These are phyloP conservation scores for Zingel zingel DNA, from an alignment of 2,113 vertebrate species.

Conservation along the genomic window DNA sequence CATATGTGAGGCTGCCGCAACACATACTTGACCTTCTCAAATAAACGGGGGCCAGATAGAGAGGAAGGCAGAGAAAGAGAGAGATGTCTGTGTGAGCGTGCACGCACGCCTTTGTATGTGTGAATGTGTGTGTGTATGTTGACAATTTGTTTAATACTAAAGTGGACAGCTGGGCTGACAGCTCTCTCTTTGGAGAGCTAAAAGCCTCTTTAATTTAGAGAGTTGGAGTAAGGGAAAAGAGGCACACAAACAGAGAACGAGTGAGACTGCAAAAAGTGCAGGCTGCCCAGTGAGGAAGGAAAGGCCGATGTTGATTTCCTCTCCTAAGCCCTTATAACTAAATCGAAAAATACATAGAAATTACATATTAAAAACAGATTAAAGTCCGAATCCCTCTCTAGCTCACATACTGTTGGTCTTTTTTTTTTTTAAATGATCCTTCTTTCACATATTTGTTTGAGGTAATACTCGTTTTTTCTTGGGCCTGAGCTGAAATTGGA, in stretches of 20 bases:
- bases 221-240: slow-evolving; percentile 48
- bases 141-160: slow-evolving; percentile 74
- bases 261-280: slow-evolving; percentile 28
- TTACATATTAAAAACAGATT: slow-evolving; percentile 32
- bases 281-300: slow-evolving; percentile 27
- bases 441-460: neutral
- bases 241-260: slow-evolving; percentile 46
- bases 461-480: neutral
- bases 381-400: neutral
- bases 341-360: slow-evolving; percentile 1
- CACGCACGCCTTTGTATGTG: slow-evolving; percentile 13
- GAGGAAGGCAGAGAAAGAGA: slow-evolving; percentile 38
- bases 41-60: slow-evolving; percentile 46
- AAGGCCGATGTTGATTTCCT: slow-evolving; percentile 58
- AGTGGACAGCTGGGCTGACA: slow-evolving; percentile 78
- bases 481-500: neutral
- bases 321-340: slow-evolving; percentile 32
- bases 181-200: slow-evolving; percentile 73
- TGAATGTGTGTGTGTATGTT: slow-evolving; percentile 22
- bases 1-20: slow-evolving; percentile 64
- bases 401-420: neutral
- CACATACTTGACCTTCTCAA: slow-evolving; percentile 79
- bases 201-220: slow-evolving; percentile 79
- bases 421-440: neutral
- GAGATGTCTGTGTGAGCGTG: slow-evolving; percentile 15